Evolutionary conservation across 2,888 invertebrate species (phyloP).

Genomic region (Chirona hameri): DNA sequence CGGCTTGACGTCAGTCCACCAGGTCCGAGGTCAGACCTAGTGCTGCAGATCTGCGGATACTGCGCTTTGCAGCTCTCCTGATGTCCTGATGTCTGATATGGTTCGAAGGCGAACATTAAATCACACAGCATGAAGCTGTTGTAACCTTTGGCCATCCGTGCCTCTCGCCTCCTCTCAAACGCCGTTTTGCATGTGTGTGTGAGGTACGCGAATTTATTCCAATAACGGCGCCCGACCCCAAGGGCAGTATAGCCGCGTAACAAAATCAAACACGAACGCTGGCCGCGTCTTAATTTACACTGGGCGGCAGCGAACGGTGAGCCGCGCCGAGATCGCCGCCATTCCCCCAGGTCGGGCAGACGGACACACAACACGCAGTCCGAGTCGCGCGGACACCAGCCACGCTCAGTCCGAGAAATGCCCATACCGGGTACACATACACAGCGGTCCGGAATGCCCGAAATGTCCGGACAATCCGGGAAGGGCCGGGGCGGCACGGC

Average conservation of each 20-base stretch:
- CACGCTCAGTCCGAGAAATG: no score
- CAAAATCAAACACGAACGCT: not conserved
- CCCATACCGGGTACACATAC: no score
- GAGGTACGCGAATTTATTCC: constrained; percentile 1
- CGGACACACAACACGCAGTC: not conserved
- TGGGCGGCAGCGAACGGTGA: not conserved
- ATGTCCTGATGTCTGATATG: no score
- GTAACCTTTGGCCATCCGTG: no score
- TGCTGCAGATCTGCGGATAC: no score
- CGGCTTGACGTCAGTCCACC: no score
- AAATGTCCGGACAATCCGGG: no score
- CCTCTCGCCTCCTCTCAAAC: not conserved
- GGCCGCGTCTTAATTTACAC: not conserved
- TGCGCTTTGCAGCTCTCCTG: no score
- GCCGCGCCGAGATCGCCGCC: not conserved
- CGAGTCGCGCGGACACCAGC: not conserved
- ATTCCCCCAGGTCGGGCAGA: not conserved
- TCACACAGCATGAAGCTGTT: no score
- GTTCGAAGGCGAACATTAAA: no score
- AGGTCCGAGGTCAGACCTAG: no score
- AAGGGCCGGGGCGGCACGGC: no score
- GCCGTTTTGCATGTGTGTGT: not conserved
- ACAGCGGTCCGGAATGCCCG: not conserved
- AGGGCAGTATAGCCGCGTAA: not conserved
- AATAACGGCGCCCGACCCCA: not conserved